These are phyloP conservation scores for Trypoxylus dichotomus DNA, from an alignment of 1,140 invertebrate species.

Conservation along the genomic window DNA sequence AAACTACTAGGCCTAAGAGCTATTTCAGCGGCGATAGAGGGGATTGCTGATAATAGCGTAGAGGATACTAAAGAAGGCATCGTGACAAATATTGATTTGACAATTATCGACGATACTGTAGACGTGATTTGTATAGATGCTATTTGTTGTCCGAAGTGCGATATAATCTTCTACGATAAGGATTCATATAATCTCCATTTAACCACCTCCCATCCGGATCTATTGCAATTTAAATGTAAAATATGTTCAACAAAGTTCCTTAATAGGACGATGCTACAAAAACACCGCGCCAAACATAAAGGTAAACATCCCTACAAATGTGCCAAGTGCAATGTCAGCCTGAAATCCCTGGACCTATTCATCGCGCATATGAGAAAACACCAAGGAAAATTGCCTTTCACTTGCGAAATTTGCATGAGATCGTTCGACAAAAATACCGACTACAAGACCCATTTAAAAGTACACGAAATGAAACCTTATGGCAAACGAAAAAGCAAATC, in stretches of 20 bases:
- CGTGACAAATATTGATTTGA: slow-evolving; percentile 2
- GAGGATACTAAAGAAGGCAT: not conserved
- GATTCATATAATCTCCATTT: slow-evolving; percentile 17
- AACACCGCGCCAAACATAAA: slow-evolving; percentile 16
- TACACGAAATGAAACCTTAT: slow-evolving; percentile 40
- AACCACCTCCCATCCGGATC: not conserved
- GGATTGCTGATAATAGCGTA: not conserved
- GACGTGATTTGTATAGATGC: not conserved
- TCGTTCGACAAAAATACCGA: slow-evolving; percentile 40
- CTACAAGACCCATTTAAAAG: slow-evolving; percentile 37
- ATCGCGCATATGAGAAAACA: slow-evolving; percentile 32
- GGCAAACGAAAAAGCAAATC: slow-evolving; percentile 29
- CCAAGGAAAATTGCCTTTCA: slow-evolving; percentile 44
- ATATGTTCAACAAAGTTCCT: slow-evolving; percentile 13
- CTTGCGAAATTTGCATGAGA: slow-evolving; percentile 44
- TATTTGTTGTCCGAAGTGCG: slow-evolving; percentile 2
- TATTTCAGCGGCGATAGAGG: not conserved
- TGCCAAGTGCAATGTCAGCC: slow-evolving; percentile 7
- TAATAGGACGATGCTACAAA: slow-evolving; percentile 11
- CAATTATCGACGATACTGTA: not conserved
- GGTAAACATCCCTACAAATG: slow-evolving; percentile 17
- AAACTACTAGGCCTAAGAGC: not conserved
- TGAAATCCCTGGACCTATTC: slow-evolving; percentile 20
- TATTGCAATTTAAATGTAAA: slow-evolving; percentile 22
- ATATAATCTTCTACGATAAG: not conserved